Conservation (phyloP, 2,797 vertebrate genomes). For the Amblyopsis hoosieri region DNA sequence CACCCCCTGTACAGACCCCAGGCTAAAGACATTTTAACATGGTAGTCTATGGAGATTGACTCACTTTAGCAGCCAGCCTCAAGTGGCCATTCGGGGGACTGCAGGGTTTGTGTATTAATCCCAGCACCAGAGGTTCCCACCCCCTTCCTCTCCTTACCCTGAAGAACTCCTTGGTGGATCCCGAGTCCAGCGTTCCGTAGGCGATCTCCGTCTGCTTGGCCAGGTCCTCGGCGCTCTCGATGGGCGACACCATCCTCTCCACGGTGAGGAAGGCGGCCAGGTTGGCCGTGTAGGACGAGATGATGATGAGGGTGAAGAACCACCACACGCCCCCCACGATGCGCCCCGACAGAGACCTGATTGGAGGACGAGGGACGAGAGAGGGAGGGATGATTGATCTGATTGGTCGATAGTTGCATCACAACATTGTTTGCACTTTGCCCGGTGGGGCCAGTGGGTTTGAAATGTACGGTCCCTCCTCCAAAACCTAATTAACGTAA, state of each 20-base stretch:
- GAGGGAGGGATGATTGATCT: neutral
- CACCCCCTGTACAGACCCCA: no score
- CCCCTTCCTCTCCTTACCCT: conserved; percentile 7
- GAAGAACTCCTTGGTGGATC: conserved; percentile 84
- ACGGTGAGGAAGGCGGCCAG: conserved; percentile 98
- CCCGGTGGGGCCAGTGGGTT: no score
- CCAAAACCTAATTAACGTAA: no score
- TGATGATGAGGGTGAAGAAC: conserved; percentile 99
- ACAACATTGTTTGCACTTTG: neutral
- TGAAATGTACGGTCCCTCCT: no score
- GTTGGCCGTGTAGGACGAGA: conserved; percentile 98
- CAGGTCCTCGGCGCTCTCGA: conserved; percentile 90
- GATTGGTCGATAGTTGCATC: neutral
- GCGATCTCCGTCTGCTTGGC: conserved; percentile 99
- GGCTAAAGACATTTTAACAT: no score
- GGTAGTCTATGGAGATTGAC: no score
- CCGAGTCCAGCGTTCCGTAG: conserved; percentile 94
- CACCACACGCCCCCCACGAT: conserved; percentile 99
- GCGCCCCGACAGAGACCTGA: conserved; percentile 96
- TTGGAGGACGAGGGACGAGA: conserved; percentile 33
- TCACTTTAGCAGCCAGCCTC: no score
- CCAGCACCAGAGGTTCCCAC: no score
- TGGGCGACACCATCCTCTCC: conserved; percentile 95
- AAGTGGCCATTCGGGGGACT: no score
- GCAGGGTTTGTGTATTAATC: no score